Evolutionary conservation across 2,888 invertebrate genomes (phyloP), one percentile per base, ranked within the genome.

Genomic region (Chorisops tibialis): DNA sequence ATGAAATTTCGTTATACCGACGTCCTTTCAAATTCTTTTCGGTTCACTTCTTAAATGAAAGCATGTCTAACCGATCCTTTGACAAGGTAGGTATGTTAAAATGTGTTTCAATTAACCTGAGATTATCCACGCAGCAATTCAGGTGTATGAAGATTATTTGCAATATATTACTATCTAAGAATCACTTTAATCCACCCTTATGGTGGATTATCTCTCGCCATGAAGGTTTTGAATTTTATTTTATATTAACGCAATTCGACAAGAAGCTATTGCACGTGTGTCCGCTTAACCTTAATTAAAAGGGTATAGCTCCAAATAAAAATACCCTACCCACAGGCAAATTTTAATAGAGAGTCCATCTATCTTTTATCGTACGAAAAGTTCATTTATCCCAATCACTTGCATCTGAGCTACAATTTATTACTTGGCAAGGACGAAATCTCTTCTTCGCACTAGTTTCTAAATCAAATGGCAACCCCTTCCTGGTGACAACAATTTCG

Each of bases 381-480:
- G 50, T 61, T 61, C 61, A 64, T 64, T 64, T 61, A 52, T 64
- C 61, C 61, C 50, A 64, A 64, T 64, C 63, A 64, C 61, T 64
- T 64, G 22, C 63, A 64, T 64, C 63, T 64, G 63, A 64, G 63
- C 41, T 58, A 45, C 37, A 11, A 30, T 19, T 21, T 50, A 56
- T 63, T 61, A 48, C 37, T 7, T 12, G 45, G 52, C 50, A 39
- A 37, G 24, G 43, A 14, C 45, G 7, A 61, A 62, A 63, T 43
- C 45, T 56, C 49, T 50, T 56, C 49, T 63, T 58, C 51, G 61
- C 61, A 61, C 63, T 56, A 50, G 50, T 61, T 64, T 45, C 50
- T 45, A 61, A 16, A 35, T 58, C 47, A 11, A 11, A 54, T 47
- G 47, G 14, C 14, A 56, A 61, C 61, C 63, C 63, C 45, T 64